Base-by-base conservation (phyloP, 2,113 vertebrate species). In the Lates calcarifer region DNA sequence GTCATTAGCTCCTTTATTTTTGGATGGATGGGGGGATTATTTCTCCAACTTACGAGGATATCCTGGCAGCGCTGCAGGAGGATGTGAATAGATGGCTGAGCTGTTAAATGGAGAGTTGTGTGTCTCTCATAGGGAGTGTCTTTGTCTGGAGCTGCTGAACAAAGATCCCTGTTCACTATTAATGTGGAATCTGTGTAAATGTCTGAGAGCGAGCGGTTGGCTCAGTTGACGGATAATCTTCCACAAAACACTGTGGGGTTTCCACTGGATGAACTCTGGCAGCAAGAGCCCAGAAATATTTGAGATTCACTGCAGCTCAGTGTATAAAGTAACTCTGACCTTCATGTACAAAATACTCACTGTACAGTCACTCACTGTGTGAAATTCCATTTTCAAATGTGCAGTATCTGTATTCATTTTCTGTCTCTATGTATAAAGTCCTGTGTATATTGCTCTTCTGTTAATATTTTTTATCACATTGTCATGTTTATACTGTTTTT, bases 181-280 rank as follows among this genome's bases (percentile, higher is more conserved):
- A 82, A 91, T 90, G 89, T 86, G 86, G 89, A 90, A 87, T 88
- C 84, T 87, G 49, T 86, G 85, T 26, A 60, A 82, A 77, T 80
- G 84, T 79, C 60, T 65, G 55, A 41, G 57, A 58, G 60, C 9
- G 5, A 24, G 33, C n/a, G n/a, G 24, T 51, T 41, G 43, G 58
- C 22, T 57, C 62, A 6, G 53, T 35, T 70, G 39, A 56, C 11
- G 6, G 64, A 58, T 73, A 56, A 37, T 61, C 11, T 22, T 61
- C 47, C 53, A 12, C 75, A 47, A 26, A 24, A 35, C 29, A n/a
- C 75, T 51, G 37, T 8, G 53, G 55, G 43, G 69, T 79, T 81
- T 77, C 75, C 53, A 35, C 37, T n/a, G 11, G 65, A 60, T 29
- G 39, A 76, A 61, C 33, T 62, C 28, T 9, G 47, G 39, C 11